phyloP scores from a whole-genome alignment of 2,888 invertebrate species.

The Agrilus cyanescens region DNA sequence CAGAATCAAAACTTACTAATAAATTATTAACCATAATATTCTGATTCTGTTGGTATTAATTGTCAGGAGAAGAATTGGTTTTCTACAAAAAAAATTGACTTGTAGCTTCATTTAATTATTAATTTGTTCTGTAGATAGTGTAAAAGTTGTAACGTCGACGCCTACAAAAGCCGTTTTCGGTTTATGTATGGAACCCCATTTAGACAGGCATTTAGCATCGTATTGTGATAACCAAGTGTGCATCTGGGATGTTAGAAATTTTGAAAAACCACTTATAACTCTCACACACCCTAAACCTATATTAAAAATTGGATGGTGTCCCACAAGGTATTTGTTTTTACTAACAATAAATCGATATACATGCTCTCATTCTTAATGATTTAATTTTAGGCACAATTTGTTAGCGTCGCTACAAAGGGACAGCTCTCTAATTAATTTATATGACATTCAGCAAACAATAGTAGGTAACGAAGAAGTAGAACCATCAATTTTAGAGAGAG shows the following conservation, averaged over 20 bases:
- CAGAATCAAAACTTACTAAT: no score
- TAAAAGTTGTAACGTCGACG: conserved; percentile 54
- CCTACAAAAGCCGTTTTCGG: conserved; percentile 77
- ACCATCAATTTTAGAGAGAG: conserved; percentile 62
- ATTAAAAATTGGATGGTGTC: conserved; percentile 76
- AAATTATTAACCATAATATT: no score
- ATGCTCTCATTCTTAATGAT: neutral
- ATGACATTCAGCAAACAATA: conserved; percentile 69
- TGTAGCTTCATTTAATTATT: neutral
- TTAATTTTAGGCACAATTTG: conserved; percentile 49
- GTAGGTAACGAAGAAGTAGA: conserved; percentile 62
- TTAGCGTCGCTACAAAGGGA: conserved; percentile 75
- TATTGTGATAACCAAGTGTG: conserved; percentile 69
- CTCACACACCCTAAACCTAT: conserved; percentile 58
- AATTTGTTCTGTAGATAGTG: conserved; percentile 46
- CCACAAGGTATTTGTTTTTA: conserved; percentile 50
- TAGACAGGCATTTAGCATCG: conserved; percentile 71
- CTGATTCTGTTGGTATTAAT: neutral
- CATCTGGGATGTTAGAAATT: conserved; percentile 80
- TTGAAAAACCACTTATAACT: conserved; percentile 71
- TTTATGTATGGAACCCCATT: conserved; percentile 65
- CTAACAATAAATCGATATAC: neutral
- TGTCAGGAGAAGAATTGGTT: neutral
- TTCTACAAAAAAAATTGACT: conserved; percentile 1
- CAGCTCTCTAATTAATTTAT: conserved; percentile 61